Evolutionary conservation across 2,113 vertebrate species (phyloP), one percentile per base, ranked within the genome.

Genomic region (Cyphotilapia sp.): DNA sequence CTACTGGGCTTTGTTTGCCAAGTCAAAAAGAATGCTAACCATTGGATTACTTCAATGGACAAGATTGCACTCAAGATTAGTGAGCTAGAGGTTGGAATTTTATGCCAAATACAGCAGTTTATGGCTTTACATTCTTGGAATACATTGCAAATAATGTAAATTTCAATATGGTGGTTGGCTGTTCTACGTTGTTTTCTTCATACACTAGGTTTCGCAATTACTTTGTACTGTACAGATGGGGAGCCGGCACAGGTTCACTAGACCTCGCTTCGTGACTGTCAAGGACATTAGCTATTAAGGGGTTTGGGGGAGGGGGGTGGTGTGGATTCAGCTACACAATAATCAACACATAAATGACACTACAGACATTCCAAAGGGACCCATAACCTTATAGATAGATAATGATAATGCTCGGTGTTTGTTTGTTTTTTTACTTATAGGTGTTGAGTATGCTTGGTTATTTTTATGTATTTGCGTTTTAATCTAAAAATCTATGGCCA

Each of bases 211-310:
- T 59, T 59, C 24, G 0, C 14, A 59, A 0, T 29, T 5, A 59
- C 56, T 59, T 16, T 59, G 56, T 0, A 1, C 24, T 29, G 56
- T 29, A 59, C 24, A 59, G 56, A 59, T 0, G 56, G 56, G 56
- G 24, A 59, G 56, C 4, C 24, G 3, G 56, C 56, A 59, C 56
- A 59, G 3, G 24, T 29, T 59, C 56, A 59, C 24, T 29, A 59
- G 56, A 16, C 13, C 56, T 59, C 24, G 3, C 56, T 29, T 59
- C 0, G 56, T 57, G 24, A 57, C 56, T 16, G 24, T 16, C 13
- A 59, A 2, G 56, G 24, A 59, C 13, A 3, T 59, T 29, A 59
- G 56, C 7, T 29, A 29, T 3, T 0, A 59, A 59, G 24, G 13
- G 56, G 56, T 57, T 56, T 57, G 54, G 56, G 24, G 54, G 12